Base-by-base conservation (phyloP, 1,140 invertebrate genomes). In the Epicauta chinensis region DNA sequence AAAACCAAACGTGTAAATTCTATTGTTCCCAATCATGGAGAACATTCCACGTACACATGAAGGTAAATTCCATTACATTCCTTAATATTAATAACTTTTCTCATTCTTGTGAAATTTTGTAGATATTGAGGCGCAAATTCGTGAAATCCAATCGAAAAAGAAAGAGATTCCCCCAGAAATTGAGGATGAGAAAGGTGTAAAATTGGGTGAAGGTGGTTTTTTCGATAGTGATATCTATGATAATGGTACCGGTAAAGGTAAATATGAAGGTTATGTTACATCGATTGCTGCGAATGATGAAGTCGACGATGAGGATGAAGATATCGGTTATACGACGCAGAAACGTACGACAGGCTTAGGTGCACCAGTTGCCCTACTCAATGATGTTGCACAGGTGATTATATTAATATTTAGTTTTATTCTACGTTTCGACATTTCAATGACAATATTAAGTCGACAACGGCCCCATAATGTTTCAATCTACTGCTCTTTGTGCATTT, bases 141-240 rank as follows among this genome's bases (percentile, higher is more conserved):
- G 82, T 51, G 91, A 93, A 62, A 84, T 96, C 57, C 93, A 96
- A 70, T 81, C 83, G 15, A 89, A 90, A 63, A 92, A 91, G 68
- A 89, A 86, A 63, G 85, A 87, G 60, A 69, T 81, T n/a, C 74
- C 81, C 40, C 74, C 77, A 15, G 83, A 87, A 58, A 77, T 75
- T 36, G 77, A 79, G 3, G 62, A 60, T 2, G 75, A 77, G 6
- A 78, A 81, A 60, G 82, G 90, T 48, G 89, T 95, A n/a, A 88
- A 88, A 2, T 73, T 97, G 39, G 89, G 91, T 45, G 88, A 93
- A 59, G 85, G 84, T 63, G 91, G 89, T 9, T 90, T 84, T 63
- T 96, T 91, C 75, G 94, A 98, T 73, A 84, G 82, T 66, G 93
- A 97, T 60, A 93, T 97, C 59, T 97, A 97, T 73, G 91, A 92